Base-by-base conservation (phyloP, 2,888 invertebrate genomes). In the Tinea pellionella region DNA sequence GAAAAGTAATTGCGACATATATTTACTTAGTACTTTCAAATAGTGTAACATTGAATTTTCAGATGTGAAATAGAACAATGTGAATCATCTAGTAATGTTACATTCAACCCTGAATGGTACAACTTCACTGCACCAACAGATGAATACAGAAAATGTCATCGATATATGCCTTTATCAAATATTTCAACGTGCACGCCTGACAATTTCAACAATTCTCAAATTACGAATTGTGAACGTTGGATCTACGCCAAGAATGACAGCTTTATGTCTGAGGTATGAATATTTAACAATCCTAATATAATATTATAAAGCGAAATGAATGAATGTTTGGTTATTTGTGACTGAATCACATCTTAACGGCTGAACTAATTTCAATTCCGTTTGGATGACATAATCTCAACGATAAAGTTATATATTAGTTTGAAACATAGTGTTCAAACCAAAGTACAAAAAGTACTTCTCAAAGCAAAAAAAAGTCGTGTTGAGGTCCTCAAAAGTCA, bases 41-140 rank as follows among this genome's bases (percentile, higher is more conserved):
- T 2, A 24, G 24, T 24, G 2, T 24, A 3, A 24, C 2, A 24
- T 37, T 47, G 2, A 8, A 47, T 15, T 64, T 63, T n/a, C 59
- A 69, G 71, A 64, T 70, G 71, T 61, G 66, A 65, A 63, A 67
- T 70, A 24, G 67, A 66, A 12, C 60, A 64, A 43, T 70, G 70
- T 43, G 67, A 69, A 24, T 11, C 63, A 16, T 41, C 63, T 4
- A 62, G 18, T 16, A 59, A 60, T 51, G 30, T 61, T 13, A 66
- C 64, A 32, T 62, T 62, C 8, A 58, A 64, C 12, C 56, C 64
- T 24, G 19, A 30, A 19, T 67, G 66, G 68, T 65, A 67, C 56
- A 68, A 69, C 62, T 65, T 68, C 51, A 64, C 68, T 7, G 63
- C 66, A 4, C 67, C 69, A 0, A 43, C 57, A 13, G 19, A 59